Evolutionary conservation across 2,797 vertebrate genomes (phyloP).

Genomic region (Capromys pilorides): DNA sequence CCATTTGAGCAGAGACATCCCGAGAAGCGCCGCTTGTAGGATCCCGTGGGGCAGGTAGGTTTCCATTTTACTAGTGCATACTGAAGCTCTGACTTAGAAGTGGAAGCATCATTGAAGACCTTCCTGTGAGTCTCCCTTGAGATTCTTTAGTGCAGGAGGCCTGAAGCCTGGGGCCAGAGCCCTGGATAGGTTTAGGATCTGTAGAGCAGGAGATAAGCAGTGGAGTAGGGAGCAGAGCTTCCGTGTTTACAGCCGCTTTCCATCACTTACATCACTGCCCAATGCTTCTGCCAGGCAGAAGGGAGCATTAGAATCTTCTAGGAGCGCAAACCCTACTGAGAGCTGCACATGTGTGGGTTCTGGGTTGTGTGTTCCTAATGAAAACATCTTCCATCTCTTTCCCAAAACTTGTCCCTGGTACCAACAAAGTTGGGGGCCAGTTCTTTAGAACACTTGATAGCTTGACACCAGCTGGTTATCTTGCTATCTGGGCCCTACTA

Average conservation of each 20-base stretch:
- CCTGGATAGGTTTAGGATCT: background rate
- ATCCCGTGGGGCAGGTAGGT: background rate
- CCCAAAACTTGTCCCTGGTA: background rate
- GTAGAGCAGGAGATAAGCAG: background rate
- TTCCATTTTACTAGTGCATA: background rate
- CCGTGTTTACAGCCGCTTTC: background rate
- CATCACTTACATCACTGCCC: background rate
- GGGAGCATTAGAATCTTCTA: background rate
- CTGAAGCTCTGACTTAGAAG: background rate
- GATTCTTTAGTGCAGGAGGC: background rate
- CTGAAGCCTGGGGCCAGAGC: background rate
- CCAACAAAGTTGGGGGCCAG: background rate
- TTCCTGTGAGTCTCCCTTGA: background rate
- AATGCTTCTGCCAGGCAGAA: background rate
- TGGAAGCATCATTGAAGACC: background rate
- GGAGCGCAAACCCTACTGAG: background rate
- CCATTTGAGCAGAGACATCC: background rate
- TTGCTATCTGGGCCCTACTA: background rate
- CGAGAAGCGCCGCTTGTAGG: background rate
- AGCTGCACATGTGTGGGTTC: background rate
- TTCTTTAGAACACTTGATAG: rapidly evolving
- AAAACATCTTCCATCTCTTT: background rate
- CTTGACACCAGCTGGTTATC: too few species aligned
- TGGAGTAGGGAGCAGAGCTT: background rate
- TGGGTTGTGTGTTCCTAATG: background rate